These are phyloP conservation scores for Cynoglossus semilaevis DNA, from an alignment of 2,113 vertebrate genomes.

Conservation along the genomic window DNA sequence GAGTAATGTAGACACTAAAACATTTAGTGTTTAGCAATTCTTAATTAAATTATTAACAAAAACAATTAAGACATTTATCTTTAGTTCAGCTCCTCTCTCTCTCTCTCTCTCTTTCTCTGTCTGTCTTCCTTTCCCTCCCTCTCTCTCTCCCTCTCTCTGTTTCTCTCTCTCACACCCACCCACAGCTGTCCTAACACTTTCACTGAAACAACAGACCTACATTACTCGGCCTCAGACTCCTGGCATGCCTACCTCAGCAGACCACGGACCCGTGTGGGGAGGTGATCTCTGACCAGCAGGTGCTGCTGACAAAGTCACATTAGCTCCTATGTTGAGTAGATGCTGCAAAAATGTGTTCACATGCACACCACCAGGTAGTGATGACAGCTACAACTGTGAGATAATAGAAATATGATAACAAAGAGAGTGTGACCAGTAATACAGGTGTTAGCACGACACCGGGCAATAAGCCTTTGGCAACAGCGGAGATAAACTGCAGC, in stretches of 20 bases:
- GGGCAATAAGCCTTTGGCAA: conserved; percentile 4
- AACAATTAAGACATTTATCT: too few relatives aligned
- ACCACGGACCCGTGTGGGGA: conserved; percentile 42
- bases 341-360: conserved; percentile 4
- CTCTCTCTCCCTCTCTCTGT: conserved; percentile 3
- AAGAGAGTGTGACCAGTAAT: conserved; percentile 12
- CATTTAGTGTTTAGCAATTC: too few relatives aligned
- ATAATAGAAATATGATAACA: conserved; percentile 34
- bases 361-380: conserved; percentile 12
- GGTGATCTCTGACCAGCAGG: conserved; percentile 42
- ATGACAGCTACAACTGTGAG: conserved; percentile 41
- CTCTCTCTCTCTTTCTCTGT: too few relatives aligned
- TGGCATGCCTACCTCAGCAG: conserved; percentile 65
- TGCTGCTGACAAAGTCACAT: conserved; percentile 46
- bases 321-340: conserved; percentile 10
- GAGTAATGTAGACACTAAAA: too few relatives aligned
- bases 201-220: conserved; percentile 47
- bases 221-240: conserved; percentile 46
- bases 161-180: conserved; percentile 17
- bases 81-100: too few relatives aligned
- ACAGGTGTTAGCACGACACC: not conserved
- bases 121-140: too few relatives aligned
- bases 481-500: not conserved
- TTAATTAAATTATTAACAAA: too few relatives aligned
- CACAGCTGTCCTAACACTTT: conserved; percentile 73